Percentiles rank a stretch among this genome's conserved stretches.
phyloP scores from a whole-genome alignment of 2,113 vertebrate genomes.

The Coturnix japonica region DNA sequence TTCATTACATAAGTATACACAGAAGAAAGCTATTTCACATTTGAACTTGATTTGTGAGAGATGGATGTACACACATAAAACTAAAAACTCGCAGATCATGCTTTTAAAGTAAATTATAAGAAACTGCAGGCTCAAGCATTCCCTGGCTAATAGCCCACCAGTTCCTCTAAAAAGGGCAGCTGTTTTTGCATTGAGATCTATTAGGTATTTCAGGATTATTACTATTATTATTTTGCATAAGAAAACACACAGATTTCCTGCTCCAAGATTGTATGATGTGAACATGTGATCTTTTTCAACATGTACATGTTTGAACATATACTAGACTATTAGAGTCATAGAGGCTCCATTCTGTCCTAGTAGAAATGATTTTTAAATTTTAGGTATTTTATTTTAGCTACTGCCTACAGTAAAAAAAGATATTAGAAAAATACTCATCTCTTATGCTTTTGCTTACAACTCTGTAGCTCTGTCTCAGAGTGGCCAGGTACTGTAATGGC shows the following conservation, averaged over 20 bases:
- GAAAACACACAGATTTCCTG: background rate
- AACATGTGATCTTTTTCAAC: background rate
- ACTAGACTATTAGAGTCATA: background rate
- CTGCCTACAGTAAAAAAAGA: background rate
- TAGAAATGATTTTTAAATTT: background rate
- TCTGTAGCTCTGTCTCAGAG: background rate
- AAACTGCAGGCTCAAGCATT: slow-evolving; percentile 17
- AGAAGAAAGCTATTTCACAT: slow-evolving; percentile 65
- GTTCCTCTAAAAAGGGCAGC: background rate
- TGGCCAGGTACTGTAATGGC: no score
- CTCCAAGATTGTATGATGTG: background rate
- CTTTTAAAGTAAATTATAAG: slow-evolving; percentile 60
- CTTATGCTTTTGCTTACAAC: background rate
- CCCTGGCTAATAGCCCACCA: background rate
- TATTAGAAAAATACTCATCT: background rate
- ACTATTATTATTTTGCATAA: background rate
- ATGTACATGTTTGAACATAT: background rate
- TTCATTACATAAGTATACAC: slow-evolving; percentile 74
- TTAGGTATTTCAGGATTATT: background rate
- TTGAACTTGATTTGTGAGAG: slow-evolving; percentile 73
- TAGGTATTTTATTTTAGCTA: background rate
- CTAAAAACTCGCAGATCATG: slow-evolving; percentile 63
- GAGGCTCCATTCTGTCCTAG: accelerated
- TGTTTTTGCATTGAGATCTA: background rate
- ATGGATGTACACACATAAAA: slow-evolving; percentile 60